Base-by-base conservation (phyloP, 2,888 invertebrate species). In the Meloe dianella region DNA sequence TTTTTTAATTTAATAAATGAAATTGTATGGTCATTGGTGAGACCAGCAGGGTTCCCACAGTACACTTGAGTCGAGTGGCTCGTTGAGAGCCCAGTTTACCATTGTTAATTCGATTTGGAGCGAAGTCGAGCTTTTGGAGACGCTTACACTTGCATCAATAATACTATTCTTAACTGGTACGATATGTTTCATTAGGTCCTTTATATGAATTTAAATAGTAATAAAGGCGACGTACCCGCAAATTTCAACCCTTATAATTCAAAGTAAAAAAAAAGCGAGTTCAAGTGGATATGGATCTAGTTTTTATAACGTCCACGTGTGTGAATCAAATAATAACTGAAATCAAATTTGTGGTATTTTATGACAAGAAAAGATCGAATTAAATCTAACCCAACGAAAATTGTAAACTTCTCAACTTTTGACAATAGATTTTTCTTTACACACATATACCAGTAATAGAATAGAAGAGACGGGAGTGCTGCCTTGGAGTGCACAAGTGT, bases 401-500 rank as follows among this genome's bases (percentile, higher is more conserved):
- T 77, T 74, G 79, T 78, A 81, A 82, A 81, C 80, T 80, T 79
- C 77, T 79, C 74, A 74, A 76, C 77, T 76, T 77, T 59, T 57
- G 51, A 80, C 79, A 82, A 80, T 80, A 77, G 79, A 74, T 47
- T 68, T 65, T 71, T 61, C 41, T 32, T 60, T 58, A 67, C 64
- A 67, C 61, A 67, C 59, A 67, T 17, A 57, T 27, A n/a, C 32
- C 20, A 59, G 14, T 30, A 32, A 20, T 32, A 35, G 59, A 59
- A 63, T 58, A 59, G 64, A 66, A 27, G 57, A 51, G 12, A 51
- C 51, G 72, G 75, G 77, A 79, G 81, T 80, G 80, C 79, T 80
- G 83, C 82, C 83, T 82, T 83, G 81, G 83, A 84, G 84, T 83
- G 83, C 83, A 83, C 83, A 83, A 83, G 83, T 84, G 84, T 84